These are phyloP conservation scores for Rhynchonema sp. DNA, from an alignment of 2,888 invertebrate genomes.

Conservation along the genomic window DNA sequence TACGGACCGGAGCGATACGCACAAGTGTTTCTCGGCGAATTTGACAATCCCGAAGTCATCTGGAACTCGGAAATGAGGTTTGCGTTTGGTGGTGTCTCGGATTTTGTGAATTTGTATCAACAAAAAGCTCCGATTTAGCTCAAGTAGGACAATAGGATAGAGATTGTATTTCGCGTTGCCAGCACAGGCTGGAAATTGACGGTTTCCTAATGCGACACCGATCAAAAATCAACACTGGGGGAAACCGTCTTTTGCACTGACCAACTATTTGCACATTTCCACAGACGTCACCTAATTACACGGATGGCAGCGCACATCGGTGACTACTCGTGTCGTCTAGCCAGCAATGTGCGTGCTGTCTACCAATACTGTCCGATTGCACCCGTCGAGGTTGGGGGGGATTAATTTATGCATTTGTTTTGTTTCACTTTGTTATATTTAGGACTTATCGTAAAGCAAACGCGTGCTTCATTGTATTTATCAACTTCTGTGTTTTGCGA, in stretches of 20 bases:
- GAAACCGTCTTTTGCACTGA: too few species aligned
- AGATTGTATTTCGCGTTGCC: too few species aligned
- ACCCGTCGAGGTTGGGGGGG: constrained; percentile 42
- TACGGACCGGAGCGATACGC: constrained; percentile 96
- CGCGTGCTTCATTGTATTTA: too few species aligned
- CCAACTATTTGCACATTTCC: too few species aligned
- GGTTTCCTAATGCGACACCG: too few species aligned
- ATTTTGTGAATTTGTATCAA: background rate
- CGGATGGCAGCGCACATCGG: constrained; percentile 90
- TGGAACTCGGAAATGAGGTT: constrained; percentile 94
- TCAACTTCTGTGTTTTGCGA: too few species aligned
- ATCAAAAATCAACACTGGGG: too few species aligned
- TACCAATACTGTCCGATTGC: constrained; percentile 91
- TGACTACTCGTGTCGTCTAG: constrained; percentile 81
- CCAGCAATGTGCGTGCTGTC: constrained; percentile 77
- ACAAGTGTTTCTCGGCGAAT: constrained; percentile 60
- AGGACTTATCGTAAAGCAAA: too few species aligned
- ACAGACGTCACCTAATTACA: constrained; percentile 72
- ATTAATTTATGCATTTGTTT: background rate
- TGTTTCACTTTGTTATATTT: too few species aligned
- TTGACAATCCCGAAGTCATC: constrained; percentile 96
- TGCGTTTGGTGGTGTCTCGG: background rate
- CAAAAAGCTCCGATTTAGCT: too few species aligned
- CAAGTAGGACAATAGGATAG: too few species aligned
- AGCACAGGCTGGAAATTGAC: too few species aligned